A percentile compares a stretch with the other conserved stretches of the same genome.
Conservation (phyloP, 2,888 invertebrate genomes). For the Lordiphosa fenestrarum region DNA sequence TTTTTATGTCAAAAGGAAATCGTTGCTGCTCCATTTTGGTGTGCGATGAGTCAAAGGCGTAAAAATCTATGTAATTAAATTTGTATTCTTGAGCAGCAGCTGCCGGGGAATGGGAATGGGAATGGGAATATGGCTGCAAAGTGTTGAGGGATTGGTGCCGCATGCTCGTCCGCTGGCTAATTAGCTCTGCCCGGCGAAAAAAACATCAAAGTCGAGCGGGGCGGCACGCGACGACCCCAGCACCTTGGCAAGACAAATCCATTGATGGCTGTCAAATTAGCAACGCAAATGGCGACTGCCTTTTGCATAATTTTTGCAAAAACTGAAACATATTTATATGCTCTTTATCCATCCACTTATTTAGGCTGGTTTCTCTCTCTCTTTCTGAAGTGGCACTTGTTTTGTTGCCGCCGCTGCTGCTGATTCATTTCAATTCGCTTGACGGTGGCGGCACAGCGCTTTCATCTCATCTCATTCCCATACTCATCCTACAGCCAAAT, state of each 20-base stretch:
- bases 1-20: conserved; percentile 64
- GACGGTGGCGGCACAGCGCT: conserved; percentile 52
- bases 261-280: conserved; percentile 69
- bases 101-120: no score
- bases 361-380: conserved; percentile 56
- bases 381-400: conserved; percentile 55
- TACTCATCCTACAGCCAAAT: conserved; percentile 9
- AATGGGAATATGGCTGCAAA: conserved; percentile 23
- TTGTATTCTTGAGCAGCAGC: conserved; percentile 56
- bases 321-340: conserved; percentile 53
- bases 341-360: conserved; percentile 52
- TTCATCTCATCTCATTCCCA: conserved; percentile 53
- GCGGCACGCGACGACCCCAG: conserved; percentile 24
- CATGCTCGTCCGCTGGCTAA: conserved; percentile 50
- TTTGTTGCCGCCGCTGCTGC: conserved; percentile 50
- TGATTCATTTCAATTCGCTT: conserved; percentile 61
- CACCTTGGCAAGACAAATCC: conserved; percentile 61
- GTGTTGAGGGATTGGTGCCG: conserved; percentile 60
- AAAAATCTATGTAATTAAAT: conserved; percentile 71
- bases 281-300: conserved; percentile 50
- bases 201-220: conserved; percentile 38
- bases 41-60: conserved; percentile 65
- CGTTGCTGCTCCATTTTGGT: conserved; percentile 29
- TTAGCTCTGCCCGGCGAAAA: conserved; percentile 53
- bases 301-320: conserved; percentile 61